Evolutionary conservation across 1,140 invertebrate genomes (phyloP).

Genomic region (Caerostris extrusa): DNA sequence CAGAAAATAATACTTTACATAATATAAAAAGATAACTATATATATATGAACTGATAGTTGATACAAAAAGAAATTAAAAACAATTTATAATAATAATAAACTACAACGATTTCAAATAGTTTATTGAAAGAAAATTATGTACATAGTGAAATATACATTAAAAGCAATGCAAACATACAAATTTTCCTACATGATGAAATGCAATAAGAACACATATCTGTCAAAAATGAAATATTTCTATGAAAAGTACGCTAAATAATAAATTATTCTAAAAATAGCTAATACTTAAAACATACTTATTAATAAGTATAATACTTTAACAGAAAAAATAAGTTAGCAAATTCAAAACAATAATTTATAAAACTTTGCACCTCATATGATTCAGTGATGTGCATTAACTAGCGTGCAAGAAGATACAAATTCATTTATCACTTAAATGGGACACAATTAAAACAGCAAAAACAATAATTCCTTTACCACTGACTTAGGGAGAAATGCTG

Average conservation of each 20-base stretch:
- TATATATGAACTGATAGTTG: neutral
- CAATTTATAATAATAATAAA: neutral
- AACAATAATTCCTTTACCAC: too few species aligned
- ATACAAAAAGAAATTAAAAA: neutral
- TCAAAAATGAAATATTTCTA: neutral
- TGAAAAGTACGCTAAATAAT: neutral
- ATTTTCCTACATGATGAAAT: neutral
- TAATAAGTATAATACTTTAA: neutral
- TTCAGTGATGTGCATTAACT: too few species aligned
- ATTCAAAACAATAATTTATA: neutral
- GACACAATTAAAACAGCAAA: too few species aligned
- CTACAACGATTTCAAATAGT: neutral
- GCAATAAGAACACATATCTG: neutral
- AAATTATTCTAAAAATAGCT: neutral
- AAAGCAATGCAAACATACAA: neutral
- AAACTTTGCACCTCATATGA: too few species aligned
- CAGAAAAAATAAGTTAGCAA: neutral
- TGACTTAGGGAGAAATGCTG: too few species aligned
- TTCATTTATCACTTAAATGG: too few species aligned
- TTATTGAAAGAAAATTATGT: neutral
- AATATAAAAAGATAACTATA: neutral
- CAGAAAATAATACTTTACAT: neutral
- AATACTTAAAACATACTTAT: neutral
- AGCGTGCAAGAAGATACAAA: too few species aligned
- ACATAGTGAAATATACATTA: conserved; percentile 3